phyloP scores from a whole-genome alignment of 2,888 invertebrate genomes.

The Xylocampa areola region DNA sequence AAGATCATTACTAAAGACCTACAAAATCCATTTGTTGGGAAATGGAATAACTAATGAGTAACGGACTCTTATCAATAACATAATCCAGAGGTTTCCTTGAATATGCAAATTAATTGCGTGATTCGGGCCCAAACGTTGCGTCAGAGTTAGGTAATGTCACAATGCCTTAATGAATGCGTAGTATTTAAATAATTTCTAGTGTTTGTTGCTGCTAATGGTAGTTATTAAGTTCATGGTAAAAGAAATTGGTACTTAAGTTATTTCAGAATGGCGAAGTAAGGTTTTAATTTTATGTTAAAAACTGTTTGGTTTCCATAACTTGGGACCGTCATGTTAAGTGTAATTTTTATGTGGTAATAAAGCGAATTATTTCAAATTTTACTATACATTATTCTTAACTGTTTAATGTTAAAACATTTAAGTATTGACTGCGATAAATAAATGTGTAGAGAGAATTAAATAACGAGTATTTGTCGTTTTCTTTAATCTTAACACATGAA shows the following conservation, averaged over 20 bases:
- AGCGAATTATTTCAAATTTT: not conserved
- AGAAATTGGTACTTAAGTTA: slow-evolving; percentile 30
- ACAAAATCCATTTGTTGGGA: slow-evolving; percentile 49
- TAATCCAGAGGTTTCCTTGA: slow-evolving; percentile 68
- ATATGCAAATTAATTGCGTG: slow-evolving; percentile 75
- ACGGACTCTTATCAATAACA: slow-evolving; percentile 62
- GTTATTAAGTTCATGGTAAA: slow-evolving; percentile 47
- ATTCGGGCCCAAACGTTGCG: slow-evolving; percentile 47
- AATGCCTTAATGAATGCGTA: slow-evolving; percentile 60
- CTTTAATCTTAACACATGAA: not conserved
- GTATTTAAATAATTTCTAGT: slow-evolving; percentile 61
- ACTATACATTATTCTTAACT: no score
- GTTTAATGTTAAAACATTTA: no score
- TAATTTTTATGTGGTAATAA: not conserved
- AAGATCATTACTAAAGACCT: slow-evolving; percentile 35
- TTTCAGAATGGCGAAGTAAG: slow-evolving; percentile 10
- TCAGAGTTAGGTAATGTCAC: slow-evolving; percentile 63
- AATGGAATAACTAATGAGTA: slow-evolving; percentile 58
- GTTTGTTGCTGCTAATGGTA: slow-evolving; percentile 51
- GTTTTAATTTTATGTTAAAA: slow-evolving; percentile 5
- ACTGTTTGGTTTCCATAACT: not conserved
- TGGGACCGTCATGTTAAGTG: not conserved
- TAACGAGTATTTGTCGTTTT: no score
- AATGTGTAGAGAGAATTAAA: no score
- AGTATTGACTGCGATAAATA: no score